These are phyloP conservation scores for Phlogophora meticulosa DNA, from an alignment of 2,888 invertebrate species.

Conservation along the genomic window DNA sequence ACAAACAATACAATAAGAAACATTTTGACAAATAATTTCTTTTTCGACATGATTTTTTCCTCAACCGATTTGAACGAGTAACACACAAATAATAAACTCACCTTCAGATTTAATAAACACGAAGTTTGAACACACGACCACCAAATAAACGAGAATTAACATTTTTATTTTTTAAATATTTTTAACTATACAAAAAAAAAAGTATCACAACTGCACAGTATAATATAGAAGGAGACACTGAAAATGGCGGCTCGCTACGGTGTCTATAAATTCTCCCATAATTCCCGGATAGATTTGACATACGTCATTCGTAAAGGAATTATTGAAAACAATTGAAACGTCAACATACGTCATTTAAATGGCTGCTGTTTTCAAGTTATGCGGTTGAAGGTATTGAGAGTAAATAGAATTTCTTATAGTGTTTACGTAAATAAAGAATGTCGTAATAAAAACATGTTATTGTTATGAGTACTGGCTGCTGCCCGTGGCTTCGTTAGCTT, in stretches of 20 bases:
- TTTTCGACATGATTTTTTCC: neutral
- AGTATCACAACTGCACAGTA: slow-evolving; percentile 14
- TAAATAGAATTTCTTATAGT: neutral
- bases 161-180: slow-evolving; percentile 17
- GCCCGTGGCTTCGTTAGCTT: no score
- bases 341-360: neutral
- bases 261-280: slow-evolving; percentile 8
- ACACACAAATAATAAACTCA: slow-evolving; percentile 25
- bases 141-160: slow-evolving; percentile 1
- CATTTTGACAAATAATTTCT: neutral
- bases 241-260: slow-evolving; percentile 20
- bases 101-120: slow-evolving; percentile 33
- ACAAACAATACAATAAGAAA: neutral
- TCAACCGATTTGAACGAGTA: no score
- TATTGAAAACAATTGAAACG: neutral
- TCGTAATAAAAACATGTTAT: neutral
- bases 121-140: slow-evolving; percentile 32
- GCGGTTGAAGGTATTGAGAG: neutral
- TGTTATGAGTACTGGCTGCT: no score
- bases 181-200: neutral
- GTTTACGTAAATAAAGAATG: neutral
- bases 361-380: slow-evolving; percentile 10
- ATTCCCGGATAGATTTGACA: slow-evolving; percentile 10
- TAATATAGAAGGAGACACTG: slow-evolving; percentile 10
- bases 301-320: slow-evolving; percentile 8